Percentiles rank a stretch among this genome's conserved stretches.
Conservation (phyloP, 2,888 invertebrate genomes). For the Oscheius onirici region DNA sequence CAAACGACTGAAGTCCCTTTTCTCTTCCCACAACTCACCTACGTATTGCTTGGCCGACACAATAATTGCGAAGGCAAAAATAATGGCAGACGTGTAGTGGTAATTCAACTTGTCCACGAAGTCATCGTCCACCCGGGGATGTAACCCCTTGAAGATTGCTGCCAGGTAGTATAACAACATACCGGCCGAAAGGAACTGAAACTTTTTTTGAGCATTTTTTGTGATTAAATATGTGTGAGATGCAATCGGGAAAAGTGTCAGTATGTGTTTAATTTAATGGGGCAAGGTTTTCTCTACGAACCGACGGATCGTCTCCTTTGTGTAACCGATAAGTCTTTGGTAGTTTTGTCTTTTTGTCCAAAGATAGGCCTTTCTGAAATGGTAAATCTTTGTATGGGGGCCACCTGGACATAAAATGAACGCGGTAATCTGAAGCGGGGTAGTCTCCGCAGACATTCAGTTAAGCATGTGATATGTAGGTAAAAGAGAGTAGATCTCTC, state of each 20-base stretch:
- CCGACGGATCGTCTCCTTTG: conserved; percentile 27
- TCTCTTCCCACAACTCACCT: conserved; percentile 44
- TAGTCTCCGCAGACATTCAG: not conserved
- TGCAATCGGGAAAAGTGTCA: conserved; percentile 5
- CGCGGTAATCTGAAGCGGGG: not conserved
- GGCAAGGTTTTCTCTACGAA: conserved; percentile 9
- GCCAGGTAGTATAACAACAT: conserved; percentile 72
- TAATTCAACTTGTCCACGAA: conserved; percentile 71
- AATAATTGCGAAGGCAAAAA: conserved; percentile 72
- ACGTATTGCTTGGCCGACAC: conserved; percentile 73
- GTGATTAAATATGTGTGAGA: not conserved
- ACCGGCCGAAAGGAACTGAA: conserved; percentile 70
- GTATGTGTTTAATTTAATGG: not conserved
- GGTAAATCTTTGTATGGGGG: not conserved
- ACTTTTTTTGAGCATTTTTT: not conserved
- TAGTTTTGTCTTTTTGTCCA: conserved; percentile 3
- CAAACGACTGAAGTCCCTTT: not conserved
- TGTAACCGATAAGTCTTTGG: conserved; percentile 7
- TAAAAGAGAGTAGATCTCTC: not conserved
- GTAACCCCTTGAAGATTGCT: conserved; percentile 72
- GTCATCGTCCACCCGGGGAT: conserved; percentile 72
- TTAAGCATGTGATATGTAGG: not conserved
- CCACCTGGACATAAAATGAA: not conserved
- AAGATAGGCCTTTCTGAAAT: conserved; percentile 17
- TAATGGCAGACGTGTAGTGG: conserved; percentile 72